Evolutionary conservation across 2,113 vertebrate species (phyloP), one percentile per base, ranked within the genome.

Genomic region (Chionomys nivalis): DNA sequence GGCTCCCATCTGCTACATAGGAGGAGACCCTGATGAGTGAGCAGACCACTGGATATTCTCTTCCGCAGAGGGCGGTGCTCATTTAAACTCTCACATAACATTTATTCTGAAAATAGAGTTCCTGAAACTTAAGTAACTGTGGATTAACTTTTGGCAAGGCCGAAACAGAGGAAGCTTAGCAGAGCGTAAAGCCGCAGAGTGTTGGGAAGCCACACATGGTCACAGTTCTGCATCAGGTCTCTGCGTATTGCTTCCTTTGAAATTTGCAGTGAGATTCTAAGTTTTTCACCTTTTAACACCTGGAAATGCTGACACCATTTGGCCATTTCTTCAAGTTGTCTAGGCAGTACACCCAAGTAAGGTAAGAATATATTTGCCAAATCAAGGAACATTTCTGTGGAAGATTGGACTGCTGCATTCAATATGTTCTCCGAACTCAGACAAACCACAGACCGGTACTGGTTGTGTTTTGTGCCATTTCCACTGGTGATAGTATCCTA

Each of bases 401-500:
- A 73, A 24, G 17, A 94, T 39, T 49, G 49, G 83, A 76, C 77
- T 89, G 44, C 47, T 72, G 49, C 39, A 87, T 96, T 90, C 88
- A 47, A 89, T 98, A 95, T 26, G 4, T 85, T 93, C 61, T 96
- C n/a, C 21, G 95, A 73, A 94, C 58, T 95, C 86, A 79, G 91
- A 90, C 75, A 88, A 89, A 78, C 47, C 66, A 52, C 10, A 55
- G 66, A 47, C 77, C 68, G 1, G 87, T 93, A 86, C 55, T 39
- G 61, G 89, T 91, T 1, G 28, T 96, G 23, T 97, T 98, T 96
- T 94, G 91, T 97, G 93, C 95, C 14, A 95, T 49, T 95, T 61
- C 76, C 66, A 28, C 97, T 96, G 94, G 63, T 95, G 97, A 97
- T 87, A 97, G 96, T 95, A 63, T 97, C 97, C 95, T 58, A 52